phyloP scores from a whole-genome alignment of 2,113 vertebrate species.

The Nothobranchius furzeri region DNA sequence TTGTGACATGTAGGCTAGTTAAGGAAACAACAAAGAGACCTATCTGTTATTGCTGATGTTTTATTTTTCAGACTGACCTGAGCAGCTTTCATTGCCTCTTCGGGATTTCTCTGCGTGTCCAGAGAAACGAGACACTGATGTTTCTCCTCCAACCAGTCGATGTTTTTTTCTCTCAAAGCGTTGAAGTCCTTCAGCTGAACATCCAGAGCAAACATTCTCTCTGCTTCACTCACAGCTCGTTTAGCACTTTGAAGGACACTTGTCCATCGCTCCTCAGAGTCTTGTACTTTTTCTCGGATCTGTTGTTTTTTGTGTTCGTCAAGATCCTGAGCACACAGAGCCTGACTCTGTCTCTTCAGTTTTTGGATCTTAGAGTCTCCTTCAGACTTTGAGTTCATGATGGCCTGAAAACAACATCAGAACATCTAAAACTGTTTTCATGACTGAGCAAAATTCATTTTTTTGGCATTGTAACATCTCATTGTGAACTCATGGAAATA shows the following conservation, averaged over 20 bases:
- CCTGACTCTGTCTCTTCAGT: slow-evolving; percentile 46
- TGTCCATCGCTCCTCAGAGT: slow-evolving; percentile 52
- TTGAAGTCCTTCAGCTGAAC: slow-evolving; percentile 35
- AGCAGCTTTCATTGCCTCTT: slow-evolving; percentile 34
- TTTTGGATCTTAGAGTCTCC: slow-evolving; percentile 64
- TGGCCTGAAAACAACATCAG: slow-evolving; percentile 35
- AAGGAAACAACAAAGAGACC: no score
- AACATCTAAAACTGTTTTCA: not conserved
- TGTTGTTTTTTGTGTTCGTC: slow-evolving; percentile 40
- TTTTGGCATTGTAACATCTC: no score
- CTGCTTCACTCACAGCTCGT: slow-evolving; percentile 20
- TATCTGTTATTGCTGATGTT: no score
- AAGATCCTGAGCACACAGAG: slow-evolving; percentile 33
- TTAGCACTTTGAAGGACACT: slow-evolving; percentile 35
- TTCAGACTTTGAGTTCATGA: slow-evolving; percentile 52
- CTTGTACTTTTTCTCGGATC: slow-evolving; percentile 36
- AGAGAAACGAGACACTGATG: slow-evolving; percentile 30
- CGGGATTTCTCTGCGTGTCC: slow-evolving; percentile 27
- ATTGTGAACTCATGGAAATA: no score
- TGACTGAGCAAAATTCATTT: no score
- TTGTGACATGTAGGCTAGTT: no score
- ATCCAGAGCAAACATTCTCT: slow-evolving; percentile 36
- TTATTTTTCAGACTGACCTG: slow-evolving; percentile 50
- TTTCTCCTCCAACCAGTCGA: slow-evolving; percentile 61
- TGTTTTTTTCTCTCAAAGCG: slow-evolving; percentile 25